phyloP scores from a whole-genome alignment of 1,140 invertebrate genomes.

The Cotesia chilonis region DNA sequence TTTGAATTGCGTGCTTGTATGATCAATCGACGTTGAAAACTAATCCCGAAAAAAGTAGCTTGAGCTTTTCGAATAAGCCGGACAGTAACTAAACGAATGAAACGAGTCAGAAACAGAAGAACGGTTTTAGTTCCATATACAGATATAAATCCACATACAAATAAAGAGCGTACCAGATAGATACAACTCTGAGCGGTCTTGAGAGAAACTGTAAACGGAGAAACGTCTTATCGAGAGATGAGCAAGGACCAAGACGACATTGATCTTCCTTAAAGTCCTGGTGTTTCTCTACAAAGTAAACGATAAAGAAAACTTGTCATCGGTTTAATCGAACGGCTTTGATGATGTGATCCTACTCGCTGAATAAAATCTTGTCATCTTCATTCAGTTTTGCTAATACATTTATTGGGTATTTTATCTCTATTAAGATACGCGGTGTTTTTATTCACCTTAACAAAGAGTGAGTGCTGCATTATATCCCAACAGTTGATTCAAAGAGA shows the following conservation, averaged over 20 bases:
- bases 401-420: neutral
- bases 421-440: no score
- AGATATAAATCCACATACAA: no score
- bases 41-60: no score
- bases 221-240: neutral
- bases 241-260: constrained; percentile 2
- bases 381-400: neutral
- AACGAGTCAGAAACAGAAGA: neutral
- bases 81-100: constrained; percentile 1
- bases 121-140: neutral
- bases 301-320: constrained; percentile 2
- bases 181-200: no score
- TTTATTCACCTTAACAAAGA: no score
- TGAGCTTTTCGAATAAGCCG: neutral
- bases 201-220: neutral
- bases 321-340: constrained; percentile 20
- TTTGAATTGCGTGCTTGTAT: no score
- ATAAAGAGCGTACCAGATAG: no score
- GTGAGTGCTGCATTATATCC: no score
- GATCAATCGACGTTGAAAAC: no score
- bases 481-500: no score
- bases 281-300: constrained; percentile 2
- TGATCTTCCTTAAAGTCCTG: constrained; percentile 20
- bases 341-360: constrained; percentile 25
- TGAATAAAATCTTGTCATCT: constrained; percentile 1